phyloP scores from a whole-genome alignment of 1,140 invertebrate genomes.

The Drepana arcuata region DNA sequence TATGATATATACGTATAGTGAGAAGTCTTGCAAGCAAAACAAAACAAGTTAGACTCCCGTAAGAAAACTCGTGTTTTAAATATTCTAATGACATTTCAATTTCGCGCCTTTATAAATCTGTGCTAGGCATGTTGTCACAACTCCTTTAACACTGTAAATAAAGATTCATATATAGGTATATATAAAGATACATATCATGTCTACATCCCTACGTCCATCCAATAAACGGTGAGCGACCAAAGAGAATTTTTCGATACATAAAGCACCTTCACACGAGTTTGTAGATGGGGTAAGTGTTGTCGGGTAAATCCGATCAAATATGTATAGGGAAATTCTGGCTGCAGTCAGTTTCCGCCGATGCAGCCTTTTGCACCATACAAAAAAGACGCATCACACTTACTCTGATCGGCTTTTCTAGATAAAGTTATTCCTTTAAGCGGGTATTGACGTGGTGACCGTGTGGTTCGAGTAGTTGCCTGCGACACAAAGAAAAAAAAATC shows the following conservation, averaged over 20 bases:
- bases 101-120: too few species aligned
- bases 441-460: too few species aligned
- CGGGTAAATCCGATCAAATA: constrained; percentile 29
- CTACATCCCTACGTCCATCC: too few species aligned
- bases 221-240: constrained; percentile 8
- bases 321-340: constrained; percentile 23
- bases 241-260: constrained; percentile 18
- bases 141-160: too few species aligned
- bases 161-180: too few species aligned
- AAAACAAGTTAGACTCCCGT: neutral
- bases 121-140: too few species aligned
- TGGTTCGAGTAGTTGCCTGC: too few species aligned
- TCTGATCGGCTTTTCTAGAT: too few species aligned
- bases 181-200: too few species aligned
- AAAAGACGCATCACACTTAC: constrained; percentile 14
- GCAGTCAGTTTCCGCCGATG: constrained; percentile 12
- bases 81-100: constrained; percentile 9
- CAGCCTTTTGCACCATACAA: constrained; percentile 11
- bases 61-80: neutral
- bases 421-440: too few species aligned
- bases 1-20: too few species aligned
- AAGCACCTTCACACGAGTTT: constrained; percentile 19
- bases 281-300: constrained; percentile 22
- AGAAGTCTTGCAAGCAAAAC: neutral
- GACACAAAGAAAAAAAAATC: too few species aligned